Percentiles rank a stretch among this genome's conserved stretches.
Conservation (phyloP, 1,140 invertebrate genomes). For the Melitaea cinxia region DNA sequence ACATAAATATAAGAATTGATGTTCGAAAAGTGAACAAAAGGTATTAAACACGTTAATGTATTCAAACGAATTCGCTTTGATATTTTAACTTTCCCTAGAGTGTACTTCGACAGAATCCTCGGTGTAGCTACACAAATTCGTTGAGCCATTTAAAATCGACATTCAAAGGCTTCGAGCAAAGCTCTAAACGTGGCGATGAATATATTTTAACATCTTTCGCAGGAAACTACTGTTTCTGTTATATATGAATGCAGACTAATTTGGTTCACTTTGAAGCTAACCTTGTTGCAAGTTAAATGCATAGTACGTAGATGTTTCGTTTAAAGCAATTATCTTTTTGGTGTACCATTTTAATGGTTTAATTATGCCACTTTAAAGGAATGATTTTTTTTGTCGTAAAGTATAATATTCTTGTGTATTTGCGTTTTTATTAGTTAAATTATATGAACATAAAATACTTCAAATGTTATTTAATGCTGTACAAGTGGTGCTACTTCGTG, state of each 20-base stretch:
- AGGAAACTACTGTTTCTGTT: neutral
- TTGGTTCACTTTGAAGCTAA: neutral
- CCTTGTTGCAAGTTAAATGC: neutral
- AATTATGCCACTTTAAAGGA: no score
- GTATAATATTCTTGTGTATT: no score
- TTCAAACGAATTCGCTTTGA: constrained; percentile 18
- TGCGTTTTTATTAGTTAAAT: no score
- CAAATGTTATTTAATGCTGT: no score
- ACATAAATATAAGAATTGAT: no score
- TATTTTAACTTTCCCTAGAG: constrained; percentile 17
- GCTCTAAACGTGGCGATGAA: neutral
- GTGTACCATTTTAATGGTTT: no score
- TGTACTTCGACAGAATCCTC: constrained; percentile 1
- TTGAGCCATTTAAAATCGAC: constrained; percentile 16
- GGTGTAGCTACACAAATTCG: constrained; percentile 17
- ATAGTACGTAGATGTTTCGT: neutral
- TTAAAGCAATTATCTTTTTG: neutral
- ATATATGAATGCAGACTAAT: neutral
- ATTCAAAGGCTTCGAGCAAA: constrained; percentile 12
- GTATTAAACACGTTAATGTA: neutral
- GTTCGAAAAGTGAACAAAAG: neutral
- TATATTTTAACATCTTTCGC: constrained; percentile 3
- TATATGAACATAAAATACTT: no score
- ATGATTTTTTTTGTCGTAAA: no score
- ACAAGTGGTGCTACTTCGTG: no score